phyloP scores from a whole-genome alignment of 2,888 invertebrate genomes.

The Pegoplata infirma region DNA sequence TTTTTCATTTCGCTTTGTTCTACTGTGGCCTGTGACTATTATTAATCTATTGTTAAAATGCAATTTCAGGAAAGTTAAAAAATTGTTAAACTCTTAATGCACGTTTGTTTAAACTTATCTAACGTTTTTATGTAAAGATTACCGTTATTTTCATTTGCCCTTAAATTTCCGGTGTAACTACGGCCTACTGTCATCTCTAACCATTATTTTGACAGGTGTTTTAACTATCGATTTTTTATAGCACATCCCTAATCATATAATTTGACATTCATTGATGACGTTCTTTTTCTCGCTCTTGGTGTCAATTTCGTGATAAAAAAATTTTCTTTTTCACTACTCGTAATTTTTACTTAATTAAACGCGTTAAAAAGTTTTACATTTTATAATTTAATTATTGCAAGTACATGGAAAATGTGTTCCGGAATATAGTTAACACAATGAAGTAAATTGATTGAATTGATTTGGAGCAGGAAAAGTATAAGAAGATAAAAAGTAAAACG shows the following conservation, averaged over 20 bases:
- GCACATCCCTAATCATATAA: neutral
- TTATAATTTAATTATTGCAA: constrained; percentile 40
- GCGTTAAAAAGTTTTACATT: constrained; percentile 48
- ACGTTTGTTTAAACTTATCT: too few species aligned
- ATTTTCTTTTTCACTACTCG: constrained; percentile 47
- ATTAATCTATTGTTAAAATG: too few species aligned
- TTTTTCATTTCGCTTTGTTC: too few species aligned
- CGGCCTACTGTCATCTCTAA: neutral
- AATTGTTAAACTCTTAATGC: too few species aligned
- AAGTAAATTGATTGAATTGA: constrained; percentile 19
- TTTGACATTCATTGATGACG: constrained; percentile 63
- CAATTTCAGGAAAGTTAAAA: too few species aligned
- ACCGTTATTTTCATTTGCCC: too few species aligned
- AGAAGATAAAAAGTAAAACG: constrained; percentile 5
- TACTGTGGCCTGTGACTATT: too few species aligned
- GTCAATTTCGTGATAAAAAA: constrained; percentile 54
- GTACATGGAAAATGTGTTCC: constrained; percentile 31
- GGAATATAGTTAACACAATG: constrained; percentile 8
- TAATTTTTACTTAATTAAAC: constrained; percentile 47
- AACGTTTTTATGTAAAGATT: too few species aligned
- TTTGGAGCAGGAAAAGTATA: constrained; percentile 1
- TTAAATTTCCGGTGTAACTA: neutral
- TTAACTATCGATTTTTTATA: neutral
- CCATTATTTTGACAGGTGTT: constrained; percentile 37
- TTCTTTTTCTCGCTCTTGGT: constrained; percentile 60